A percentile compares a stretch with the other conserved stretches of the same genome.
Conservation (phyloP, 2,888 invertebrate species). For the Penaeus monodon region DNA sequence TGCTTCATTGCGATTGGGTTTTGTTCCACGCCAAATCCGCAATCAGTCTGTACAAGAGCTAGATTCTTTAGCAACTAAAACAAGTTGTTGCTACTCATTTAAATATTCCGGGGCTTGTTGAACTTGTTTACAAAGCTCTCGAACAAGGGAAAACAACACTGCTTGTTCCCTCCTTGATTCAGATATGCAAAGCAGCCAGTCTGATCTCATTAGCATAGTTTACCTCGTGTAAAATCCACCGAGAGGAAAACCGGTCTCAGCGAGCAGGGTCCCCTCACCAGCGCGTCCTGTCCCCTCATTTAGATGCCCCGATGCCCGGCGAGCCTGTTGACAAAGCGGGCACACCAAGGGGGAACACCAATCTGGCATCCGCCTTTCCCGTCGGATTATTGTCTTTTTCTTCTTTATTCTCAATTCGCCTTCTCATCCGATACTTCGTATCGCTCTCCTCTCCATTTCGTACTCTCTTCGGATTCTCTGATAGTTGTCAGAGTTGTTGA, state of each 20-base stretch:
- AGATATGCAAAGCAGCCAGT: not conserved
- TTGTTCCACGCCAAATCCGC: not conserved
- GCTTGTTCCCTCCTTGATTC: not conserved
- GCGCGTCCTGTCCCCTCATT: conserved; percentile 17
- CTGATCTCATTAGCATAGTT: conserved; percentile 14
- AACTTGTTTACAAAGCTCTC: conserved; percentile 34
- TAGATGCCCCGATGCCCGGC: conserved; percentile 25
- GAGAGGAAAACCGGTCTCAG: not conserved
- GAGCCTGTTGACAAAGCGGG: conserved; percentile 28
- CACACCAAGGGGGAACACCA: not conserved
- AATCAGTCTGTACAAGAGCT: not conserved
- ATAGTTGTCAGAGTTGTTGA: conserved; percentile 52
- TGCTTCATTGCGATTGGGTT: conserved; percentile 16
- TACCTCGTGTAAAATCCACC: not conserved
- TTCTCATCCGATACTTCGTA: not conserved
- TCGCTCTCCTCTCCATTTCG: conserved; percentile 23
- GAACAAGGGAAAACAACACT: conserved; percentile 16
- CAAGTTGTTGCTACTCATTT: conserved; percentile 46
- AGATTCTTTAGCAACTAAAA: conserved; percentile 30
- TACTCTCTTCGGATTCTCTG: conserved; percentile 38
- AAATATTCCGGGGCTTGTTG: conserved; percentile 47
- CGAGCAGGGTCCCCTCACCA: not conserved
- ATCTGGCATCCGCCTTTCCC: not conserved
- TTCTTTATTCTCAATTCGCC: not conserved
- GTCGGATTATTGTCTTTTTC: not conserved